Conservation (phyloP, 2,888 invertebrate species). For the Boloria euphrosyne region DNA sequence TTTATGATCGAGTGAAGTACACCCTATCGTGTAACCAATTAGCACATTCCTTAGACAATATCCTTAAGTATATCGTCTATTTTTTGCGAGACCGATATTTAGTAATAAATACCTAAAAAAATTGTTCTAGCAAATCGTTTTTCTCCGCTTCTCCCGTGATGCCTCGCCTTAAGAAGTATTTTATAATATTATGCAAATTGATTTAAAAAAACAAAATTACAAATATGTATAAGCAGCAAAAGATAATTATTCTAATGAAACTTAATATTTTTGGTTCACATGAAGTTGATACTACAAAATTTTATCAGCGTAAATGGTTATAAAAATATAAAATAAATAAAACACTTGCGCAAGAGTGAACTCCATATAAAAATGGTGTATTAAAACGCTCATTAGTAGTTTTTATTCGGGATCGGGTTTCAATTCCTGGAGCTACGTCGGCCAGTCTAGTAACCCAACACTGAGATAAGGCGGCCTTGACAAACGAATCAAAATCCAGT, state of each 20-base stretch:
- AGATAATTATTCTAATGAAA: no score
- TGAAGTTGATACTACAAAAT: background rate
- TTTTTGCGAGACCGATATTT: no score
- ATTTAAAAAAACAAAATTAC: background rate
- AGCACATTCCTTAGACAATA: no score
- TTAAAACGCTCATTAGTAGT: slow-evolving; percentile 32
- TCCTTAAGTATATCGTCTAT: no score
- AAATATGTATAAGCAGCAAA: background rate
- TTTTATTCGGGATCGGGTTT: slow-evolving; percentile 45
- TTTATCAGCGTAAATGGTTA: background rate
- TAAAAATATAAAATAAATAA: slow-evolving; percentile 11
- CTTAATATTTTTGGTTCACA: no score
- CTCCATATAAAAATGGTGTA: slow-evolving; percentile 23
- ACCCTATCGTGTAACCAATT: no score
- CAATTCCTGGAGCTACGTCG: slow-evolving; percentile 58
- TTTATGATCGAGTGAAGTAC: no score
- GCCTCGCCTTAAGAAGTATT: background rate
- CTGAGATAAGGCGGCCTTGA: slow-evolving; percentile 69
- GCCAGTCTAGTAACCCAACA: slow-evolving; percentile 69
- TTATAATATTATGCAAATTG: background rate
- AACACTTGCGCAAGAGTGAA: slow-evolving; percentile 26
- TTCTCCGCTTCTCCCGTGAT: no score
- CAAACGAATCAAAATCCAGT: slow-evolving; percentile 46
- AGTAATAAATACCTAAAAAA: no score
- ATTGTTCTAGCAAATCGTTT: no score